Evolutionary conservation across 1,140 invertebrate species (phyloP).

Genomic region (Venustaconcha ellipsiformis): DNA sequence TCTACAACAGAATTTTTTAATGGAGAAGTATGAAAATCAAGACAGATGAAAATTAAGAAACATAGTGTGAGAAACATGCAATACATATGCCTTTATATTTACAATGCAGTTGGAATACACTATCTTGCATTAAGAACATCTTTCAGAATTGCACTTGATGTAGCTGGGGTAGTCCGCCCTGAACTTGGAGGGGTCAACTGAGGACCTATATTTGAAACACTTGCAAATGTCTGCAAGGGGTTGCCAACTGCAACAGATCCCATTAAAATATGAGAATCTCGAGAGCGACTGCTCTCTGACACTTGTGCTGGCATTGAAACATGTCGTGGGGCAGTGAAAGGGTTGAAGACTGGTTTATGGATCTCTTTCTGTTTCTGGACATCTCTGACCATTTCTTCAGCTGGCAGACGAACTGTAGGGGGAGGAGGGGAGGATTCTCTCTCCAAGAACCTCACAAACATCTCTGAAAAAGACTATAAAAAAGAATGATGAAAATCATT

Average conservation of each 20-base stretch:
- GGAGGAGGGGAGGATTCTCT: constrained; percentile 82
- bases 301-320: constrained; percentile 47
- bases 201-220: constrained; percentile 10
- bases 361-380: constrained; percentile 50
- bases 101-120: too few species aligned
- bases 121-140: constrained; percentile 41
- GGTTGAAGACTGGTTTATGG: constrained; percentile 57
- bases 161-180: constrained; percentile 30
- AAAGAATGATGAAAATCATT: constrained; percentile 22
- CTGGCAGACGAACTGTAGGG: constrained; percentile 74
- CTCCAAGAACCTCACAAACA: constrained; percentile 92
- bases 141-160: constrained; percentile 58
- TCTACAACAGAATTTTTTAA: too few species aligned
- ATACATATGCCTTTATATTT: too few species aligned
- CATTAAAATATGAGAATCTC: constrained; percentile 43
- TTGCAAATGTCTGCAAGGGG: constrained; percentile 34
- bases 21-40: too few species aligned
- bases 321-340: constrained; percentile 64
- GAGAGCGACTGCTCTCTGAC: constrained; percentile 13
- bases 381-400: constrained; percentile 70
- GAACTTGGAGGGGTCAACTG: constrained; percentile 17
- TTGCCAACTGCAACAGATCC: constrained; percentile 27
- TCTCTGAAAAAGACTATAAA: constrained; percentile 80
- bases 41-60: too few species aligned
- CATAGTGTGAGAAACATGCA: too few species aligned